These are phyloP conservation scores for Cyanoderma ruficeps DNA, from an alignment of 2,113 vertebrate genomes.

Conservation along the genomic window DNA sequence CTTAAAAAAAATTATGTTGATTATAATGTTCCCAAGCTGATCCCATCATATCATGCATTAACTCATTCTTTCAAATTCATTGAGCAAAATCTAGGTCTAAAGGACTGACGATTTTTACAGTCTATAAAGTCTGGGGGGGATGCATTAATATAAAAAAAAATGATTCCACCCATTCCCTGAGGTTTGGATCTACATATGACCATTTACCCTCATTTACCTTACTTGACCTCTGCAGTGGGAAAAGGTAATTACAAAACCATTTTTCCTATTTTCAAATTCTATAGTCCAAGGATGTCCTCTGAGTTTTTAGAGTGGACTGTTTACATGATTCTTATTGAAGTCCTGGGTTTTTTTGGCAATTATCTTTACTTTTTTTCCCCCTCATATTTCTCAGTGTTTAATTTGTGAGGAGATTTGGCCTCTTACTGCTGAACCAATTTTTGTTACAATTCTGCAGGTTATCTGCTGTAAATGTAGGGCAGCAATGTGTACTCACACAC, in stretches of 20 bases:
- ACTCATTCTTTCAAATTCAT: neutral
- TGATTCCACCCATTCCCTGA: neutral
- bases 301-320: neutral
- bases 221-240: neutral
- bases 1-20: neutral
- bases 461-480: neutral
- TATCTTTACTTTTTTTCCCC: accelerated
- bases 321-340: neutral
- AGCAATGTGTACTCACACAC: neutral
- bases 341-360: neutral
- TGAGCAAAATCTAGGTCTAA: neutral
- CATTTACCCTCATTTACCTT: neutral
- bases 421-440: neutral
- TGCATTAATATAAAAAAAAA: neutral
- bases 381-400: neutral
- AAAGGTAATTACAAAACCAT: neutral
- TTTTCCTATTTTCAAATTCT: neutral
- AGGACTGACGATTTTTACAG: neutral
- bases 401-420: neutral
- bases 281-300: neutral
- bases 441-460: neutral
- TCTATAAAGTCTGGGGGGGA: neutral
- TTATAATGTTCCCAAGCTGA: neutral
- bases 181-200: neutral
- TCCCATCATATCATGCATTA: neutral